A percentile compares a stretch with the other conserved stretches of the same genome.
Evolutionary conservation across 2,888 invertebrate genomes (phyloP).

Genomic region (Stenodema calcarata): DNA sequence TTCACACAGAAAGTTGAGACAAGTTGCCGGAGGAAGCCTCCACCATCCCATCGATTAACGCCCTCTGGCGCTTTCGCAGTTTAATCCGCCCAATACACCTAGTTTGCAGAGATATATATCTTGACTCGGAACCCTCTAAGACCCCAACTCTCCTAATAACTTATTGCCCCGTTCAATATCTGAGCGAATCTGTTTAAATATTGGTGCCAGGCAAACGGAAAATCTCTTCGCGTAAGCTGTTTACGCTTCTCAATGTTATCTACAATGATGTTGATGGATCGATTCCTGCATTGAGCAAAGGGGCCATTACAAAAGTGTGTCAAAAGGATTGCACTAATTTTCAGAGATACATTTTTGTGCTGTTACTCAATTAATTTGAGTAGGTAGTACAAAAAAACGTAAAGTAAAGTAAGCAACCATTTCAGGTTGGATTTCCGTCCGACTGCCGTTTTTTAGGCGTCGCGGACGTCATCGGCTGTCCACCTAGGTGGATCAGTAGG

Average conservation of each 20-base stretch:
- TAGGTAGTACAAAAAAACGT: no score
- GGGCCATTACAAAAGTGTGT: no score
- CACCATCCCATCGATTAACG: not conserved
- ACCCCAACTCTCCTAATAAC: not conserved
- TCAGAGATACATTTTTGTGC: no score
- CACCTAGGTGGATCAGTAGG: no score
- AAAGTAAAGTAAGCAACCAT: no score
- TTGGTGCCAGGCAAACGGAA: not conserved
- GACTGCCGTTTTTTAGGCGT: no score
- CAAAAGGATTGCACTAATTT: no score
- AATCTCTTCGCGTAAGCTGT: not conserved
- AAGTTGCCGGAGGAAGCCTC: not conserved
- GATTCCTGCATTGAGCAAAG: not conserved
- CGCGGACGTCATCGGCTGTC: no score
- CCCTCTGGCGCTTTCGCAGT: not conserved
- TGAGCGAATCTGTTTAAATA: not conserved
- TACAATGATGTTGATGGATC: not conserved
- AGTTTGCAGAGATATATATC: conserved; percentile 14
- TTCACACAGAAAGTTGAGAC: not conserved
- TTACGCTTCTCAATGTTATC: not conserved
- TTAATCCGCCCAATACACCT: conserved; percentile 6
- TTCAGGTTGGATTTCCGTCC: no score
- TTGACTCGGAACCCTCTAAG: not conserved
- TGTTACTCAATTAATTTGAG: no score
- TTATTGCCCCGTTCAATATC: not conserved